Base-by-base conservation (phyloP, 2,888 invertebrate genomes). In the Hypomecis punctinalis region DNA sequence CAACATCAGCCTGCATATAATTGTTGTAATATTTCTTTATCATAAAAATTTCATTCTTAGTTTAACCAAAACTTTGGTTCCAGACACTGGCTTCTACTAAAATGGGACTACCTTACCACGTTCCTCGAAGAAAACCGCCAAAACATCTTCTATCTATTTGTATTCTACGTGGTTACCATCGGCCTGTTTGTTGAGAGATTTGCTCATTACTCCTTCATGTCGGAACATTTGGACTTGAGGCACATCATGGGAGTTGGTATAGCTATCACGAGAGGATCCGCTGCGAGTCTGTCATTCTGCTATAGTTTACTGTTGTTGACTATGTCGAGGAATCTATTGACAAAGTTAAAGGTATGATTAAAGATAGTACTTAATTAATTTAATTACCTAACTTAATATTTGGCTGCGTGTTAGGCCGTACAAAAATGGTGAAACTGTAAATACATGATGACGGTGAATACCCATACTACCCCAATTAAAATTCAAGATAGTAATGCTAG, bases 161-260 rank as follows among this genome's bases (percentile, higher is more conserved):
- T 99, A 6, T 99, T 98, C 91, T 98, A 98, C 83, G 97, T 98
- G n/a, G 95, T 98, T 51, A 98, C 98, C 2, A 97, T 98, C 71
- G 97, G 97, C 0, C 88, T 99, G n/a, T 99, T 99, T 82, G 96
- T 98, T 7, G 98, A 99, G 84, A 93, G 99, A 82, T 99, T 99
- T 81, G 98, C 98, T 61, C 98, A 98, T 91, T 99, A 99, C 83
- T 98, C 98, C 0, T 98, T 98, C 85, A 97, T 99, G 97, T 96
- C 98, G 0, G 99, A 99, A 81, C 98, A 99, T 86, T 96, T 98
- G 35, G 99, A 99, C 86, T 89, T 99, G 73, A 94, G 99, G 0
- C 98, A 99, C 80, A 98, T 99, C 48, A 99, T 99, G 99, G 99
- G 99, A 0, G 98, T 98, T 1, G 98, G 99, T 0, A 99, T 99